Evolutionary conservation across 1,140 invertebrate genomes (phyloP).

Genomic region (Drosophila ambigua): DNA sequence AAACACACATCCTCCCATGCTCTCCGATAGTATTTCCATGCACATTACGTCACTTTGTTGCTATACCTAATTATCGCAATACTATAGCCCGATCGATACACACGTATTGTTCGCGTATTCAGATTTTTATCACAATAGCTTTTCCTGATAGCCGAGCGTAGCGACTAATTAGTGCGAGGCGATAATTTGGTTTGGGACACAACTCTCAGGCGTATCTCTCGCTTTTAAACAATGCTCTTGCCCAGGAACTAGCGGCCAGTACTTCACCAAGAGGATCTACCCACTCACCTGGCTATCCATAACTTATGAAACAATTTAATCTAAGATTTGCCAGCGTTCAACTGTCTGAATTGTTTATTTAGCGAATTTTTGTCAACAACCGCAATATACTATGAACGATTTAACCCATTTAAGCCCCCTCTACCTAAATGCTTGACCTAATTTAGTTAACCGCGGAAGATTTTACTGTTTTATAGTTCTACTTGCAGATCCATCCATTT

Average conservation of each 20-base stretch:
- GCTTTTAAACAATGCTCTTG: neutral
- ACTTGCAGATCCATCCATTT: too few relatives aligned
- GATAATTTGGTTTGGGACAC: slow-evolving; percentile 32
- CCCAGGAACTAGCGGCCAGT: neutral
- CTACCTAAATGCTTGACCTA: too few relatives aligned
- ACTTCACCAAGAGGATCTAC: neutral
- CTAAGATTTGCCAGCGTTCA: slow-evolving; percentile 53
- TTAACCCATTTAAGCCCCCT: too few relatives aligned
- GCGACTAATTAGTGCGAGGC: slow-evolving; percentile 60
- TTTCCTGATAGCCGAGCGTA: slow-evolving; percentile 53
- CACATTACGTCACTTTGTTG: slow-evolving; percentile 61
- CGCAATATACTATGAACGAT: too few relatives aligned
- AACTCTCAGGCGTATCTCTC: neutral
- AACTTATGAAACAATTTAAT: slow-evolving; percentile 48
- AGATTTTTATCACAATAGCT: slow-evolving; percentile 67
- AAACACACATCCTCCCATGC: too few relatives aligned
- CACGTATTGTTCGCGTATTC: slow-evolving; percentile 49
- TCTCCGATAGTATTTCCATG: too few relatives aligned
- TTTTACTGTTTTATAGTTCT: too few relatives aligned
- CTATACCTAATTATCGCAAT: slow-evolving; percentile 3
- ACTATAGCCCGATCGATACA: slow-evolving; percentile 14
- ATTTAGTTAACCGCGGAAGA: too few relatives aligned
- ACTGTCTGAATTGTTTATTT: slow-evolving; percentile 54
- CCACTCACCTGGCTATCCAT: slow-evolving; percentile 73
- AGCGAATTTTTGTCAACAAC: slow-evolving; percentile 12